Base-by-base conservation (phyloP, 2,888 invertebrate species). In the Iphiclides podalirius region DNA sequence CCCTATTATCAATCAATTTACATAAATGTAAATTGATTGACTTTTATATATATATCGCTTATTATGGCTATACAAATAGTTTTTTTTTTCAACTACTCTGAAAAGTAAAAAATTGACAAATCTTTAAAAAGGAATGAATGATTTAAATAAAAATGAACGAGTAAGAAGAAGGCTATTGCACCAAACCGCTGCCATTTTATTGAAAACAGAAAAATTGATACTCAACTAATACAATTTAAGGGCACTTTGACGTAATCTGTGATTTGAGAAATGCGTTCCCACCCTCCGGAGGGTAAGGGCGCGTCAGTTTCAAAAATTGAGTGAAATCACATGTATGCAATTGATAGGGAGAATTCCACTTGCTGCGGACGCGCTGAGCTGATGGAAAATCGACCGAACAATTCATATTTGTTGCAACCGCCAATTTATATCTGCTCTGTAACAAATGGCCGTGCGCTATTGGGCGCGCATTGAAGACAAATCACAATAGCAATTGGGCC, bases 301-400 rank as follows among this genome's bases (percentile, higher is more conserved):
- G 81, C 76, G 83, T 85, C 83, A 83, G 76, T 82, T 85, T 85
- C 82, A 86, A 87, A 87, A 85, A 86, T 84, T 79, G 85, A 84
- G 82, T 81, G 87, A 85, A 87, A 84, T 85, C 79, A 75, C 82
- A 79, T 84, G 85, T 79, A 79, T 67, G 75, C 71, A 72, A 85
- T 86, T 83, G 85, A 85, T 84, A 78, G 81, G 79, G 75, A 69
- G 61, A 61, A 64, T 66, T 65, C 64, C 59, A 43, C 40, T 16
- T 11, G 26, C 44, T 13, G 63, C 54, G 58, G 61, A 64, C 62
- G 58, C 66, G 64, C 53, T 63, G 61, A 60, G 58, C 63, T 67
- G 64, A 63, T 54, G 59, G 67, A 64, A 62, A 66, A 70, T 66
- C 63, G 70, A 70, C 63, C 67, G 64, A 72, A 65, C 72, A 67